Conservation (phyloP, 2,888 invertebrate genomes). For the Oegoconia quadripuncta region DNA sequence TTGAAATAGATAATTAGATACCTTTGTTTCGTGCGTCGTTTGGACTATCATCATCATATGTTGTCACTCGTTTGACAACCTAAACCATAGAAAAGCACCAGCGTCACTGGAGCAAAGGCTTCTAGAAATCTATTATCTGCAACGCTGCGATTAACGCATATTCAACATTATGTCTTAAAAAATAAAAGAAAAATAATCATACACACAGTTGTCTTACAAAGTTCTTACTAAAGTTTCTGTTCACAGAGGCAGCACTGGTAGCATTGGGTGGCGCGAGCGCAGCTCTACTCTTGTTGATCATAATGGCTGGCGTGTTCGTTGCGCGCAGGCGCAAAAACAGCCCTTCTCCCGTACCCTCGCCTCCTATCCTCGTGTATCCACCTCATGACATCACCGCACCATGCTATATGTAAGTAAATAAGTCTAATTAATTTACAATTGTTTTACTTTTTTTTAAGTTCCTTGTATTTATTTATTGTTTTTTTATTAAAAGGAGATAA, state of each 20-base stretch:
- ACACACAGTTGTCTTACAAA: background rate
- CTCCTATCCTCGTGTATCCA: slow-evolving; percentile 82
- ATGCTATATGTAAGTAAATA: slow-evolving; percentile 80
- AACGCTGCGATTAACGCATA: too few species aligned
- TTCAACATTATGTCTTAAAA: too few species aligned
- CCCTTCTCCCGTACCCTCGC: slow-evolving; percentile 67
- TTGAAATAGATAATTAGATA: too few species aligned
- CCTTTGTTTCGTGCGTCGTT: too few species aligned
- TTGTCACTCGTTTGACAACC: too few species aligned
- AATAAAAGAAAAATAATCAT: background rate
- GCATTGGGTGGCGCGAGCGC: slow-evolving; percentile 71
- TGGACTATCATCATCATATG: too few species aligned
- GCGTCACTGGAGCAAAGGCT: too few species aligned
- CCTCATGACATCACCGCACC: slow-evolving; percentile 80
- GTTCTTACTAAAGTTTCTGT: background rate
- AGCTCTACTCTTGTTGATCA: slow-evolving; percentile 64
- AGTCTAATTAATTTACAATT: background rate
- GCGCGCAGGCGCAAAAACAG: slow-evolving; percentile 72
- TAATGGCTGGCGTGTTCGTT: slow-evolving; percentile 68
- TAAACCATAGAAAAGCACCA: too few species aligned
- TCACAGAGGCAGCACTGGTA: slow-evolving; percentile 59
- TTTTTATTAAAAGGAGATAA: background rate
- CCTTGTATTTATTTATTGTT: background rate
- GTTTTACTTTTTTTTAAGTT: slow-evolving; percentile 1
- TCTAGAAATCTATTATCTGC: too few species aligned